Evolutionary conservation across 2,888 invertebrate genomes (phyloP), one percentile per base, ranked within the genome.

Genomic region (Phalangium opilio): DNA sequence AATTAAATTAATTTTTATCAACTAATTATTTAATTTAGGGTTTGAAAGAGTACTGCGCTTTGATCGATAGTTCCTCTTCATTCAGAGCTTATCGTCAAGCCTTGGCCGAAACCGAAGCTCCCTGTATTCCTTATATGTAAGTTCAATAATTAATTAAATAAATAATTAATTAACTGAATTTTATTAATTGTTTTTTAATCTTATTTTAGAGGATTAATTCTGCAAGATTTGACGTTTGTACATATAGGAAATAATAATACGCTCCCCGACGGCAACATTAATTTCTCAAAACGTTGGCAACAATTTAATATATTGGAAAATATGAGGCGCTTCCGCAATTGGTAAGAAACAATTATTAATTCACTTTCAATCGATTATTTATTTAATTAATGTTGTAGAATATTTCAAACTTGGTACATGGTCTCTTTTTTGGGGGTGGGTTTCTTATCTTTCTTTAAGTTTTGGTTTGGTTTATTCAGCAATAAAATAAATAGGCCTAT

Each of bases 71-170:
- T 56, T 87, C 90, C n/a, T 87, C 87, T 35, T 95, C 95, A 59
- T 98, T 98, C 74, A 75, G 90, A 59, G 84, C 89, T n/a, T 98
- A 98, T 67, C 74, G 98, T 46, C 85, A 83, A 66, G 90, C 93
- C 41, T 70, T 98, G 56, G 82, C 86, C 4, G 90, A 91, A 64
- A 90, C 95, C 4, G 83, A 84, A 63, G 93, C 96, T 32, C 98
- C 98, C 32, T 96, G 96, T 67, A 93, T 98, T 70, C 98, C 98
- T 3, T 98, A 98, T 68, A 91, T 98, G 95, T 95, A 70, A 76
- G 83, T 75, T 44, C 12, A 14, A 7, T 12, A 27, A 27, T 27
- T 27, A 7, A 27, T 27, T 27, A 27, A 27, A 27, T 8, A 8
- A 27, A 27, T 27, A n/a, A n/a, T n/a, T n/a, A n/a, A n/a, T n/a